Conservation (phyloP, 2,888 invertebrate species). For the Drosophila atroscutellata region DNA sequence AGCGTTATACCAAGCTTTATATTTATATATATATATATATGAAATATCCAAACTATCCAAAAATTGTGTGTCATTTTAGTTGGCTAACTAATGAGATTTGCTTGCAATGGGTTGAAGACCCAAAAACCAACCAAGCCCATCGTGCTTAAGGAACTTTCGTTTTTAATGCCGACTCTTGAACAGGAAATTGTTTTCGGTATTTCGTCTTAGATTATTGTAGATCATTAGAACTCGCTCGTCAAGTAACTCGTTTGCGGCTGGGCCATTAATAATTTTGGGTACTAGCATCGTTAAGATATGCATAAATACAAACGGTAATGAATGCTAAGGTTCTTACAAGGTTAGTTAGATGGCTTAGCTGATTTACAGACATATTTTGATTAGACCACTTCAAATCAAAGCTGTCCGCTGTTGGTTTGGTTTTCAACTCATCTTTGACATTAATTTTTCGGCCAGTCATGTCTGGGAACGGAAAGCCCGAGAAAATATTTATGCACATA, state of each 20-base stretch:
- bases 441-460: constrained; percentile 60
- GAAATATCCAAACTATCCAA: constrained; percentile 35
- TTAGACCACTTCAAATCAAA: constrained; percentile 4
- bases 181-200: constrained; percentile 67
- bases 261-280: constrained; percentile 60
- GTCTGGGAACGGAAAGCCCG: constrained; percentile 51
- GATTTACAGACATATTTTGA: constrained; percentile 7
- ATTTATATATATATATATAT: neutral
- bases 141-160: constrained; percentile 64
- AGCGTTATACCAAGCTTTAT: constrained; percentile 26
- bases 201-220: constrained; percentile 30
- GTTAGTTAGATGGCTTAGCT: constrained; percentile 26
- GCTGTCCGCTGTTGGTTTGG: constrained; percentile 1
- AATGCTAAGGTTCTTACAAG: constrained; percentile 46
- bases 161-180: constrained; percentile 58
- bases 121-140: constrained; percentile 22
- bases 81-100: constrained; percentile 57
- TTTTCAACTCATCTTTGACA: constrained; percentile 58
- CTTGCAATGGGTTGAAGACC: constrained; percentile 17
- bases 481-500: constrained; percentile 15
- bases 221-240: constrained; percentile 67
- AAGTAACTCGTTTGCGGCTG: constrained; percentile 23
- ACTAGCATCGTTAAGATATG: constrained; percentile 47
- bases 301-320: constrained; percentile 38
- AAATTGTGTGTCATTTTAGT: constrained; percentile 55